A percentile compares a stretch with the other conserved stretches of the same genome.
These are phyloP conservation scores for Dreissena rostriformis DNA, from an alignment of 1,140 invertebrate genomes.

Conservation along the genomic window DNA sequence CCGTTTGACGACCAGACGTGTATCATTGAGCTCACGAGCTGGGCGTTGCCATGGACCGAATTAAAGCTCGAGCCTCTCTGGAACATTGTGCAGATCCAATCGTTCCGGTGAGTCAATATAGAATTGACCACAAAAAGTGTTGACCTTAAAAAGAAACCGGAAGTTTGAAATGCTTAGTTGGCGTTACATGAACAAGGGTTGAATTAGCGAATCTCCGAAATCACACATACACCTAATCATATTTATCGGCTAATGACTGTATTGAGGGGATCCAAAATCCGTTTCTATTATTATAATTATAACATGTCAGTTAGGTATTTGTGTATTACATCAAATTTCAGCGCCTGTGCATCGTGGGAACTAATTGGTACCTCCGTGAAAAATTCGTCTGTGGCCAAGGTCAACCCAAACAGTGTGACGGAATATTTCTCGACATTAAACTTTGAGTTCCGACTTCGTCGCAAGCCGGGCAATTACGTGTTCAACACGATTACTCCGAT, in stretches of 20 bases:
- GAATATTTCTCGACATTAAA: slow-evolving; percentile 26
- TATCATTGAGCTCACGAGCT: slow-evolving; percentile 24
- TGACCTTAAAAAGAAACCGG: too few relatives aligned
- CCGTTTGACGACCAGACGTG: slow-evolving; percentile 41
- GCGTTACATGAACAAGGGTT: too few relatives aligned
- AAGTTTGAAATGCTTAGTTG: too few relatives aligned
- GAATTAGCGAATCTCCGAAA: too few relatives aligned
- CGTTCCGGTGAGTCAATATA: slow-evolving; percentile 3
- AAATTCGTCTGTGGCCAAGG: neutral
- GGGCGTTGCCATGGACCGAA: slow-evolving; percentile 29
- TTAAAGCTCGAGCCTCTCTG: slow-evolving; percentile 18
- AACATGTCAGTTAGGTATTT: too few relatives aligned
- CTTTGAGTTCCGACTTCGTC: slow-evolving; percentile 14
- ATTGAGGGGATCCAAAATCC: too few relatives aligned
- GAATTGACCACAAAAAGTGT: too few relatives aligned
- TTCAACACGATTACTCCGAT: slow-evolving; percentile 29
- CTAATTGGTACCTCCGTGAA: neutral
- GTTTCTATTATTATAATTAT: too few relatives aligned
- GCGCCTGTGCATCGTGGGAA: slow-evolving; percentile 30
- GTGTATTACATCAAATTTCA: neutral
- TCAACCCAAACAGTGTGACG: neutral
- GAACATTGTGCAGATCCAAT: neutral
- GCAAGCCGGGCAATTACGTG: slow-evolving; percentile 43
- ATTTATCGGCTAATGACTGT: too few relatives aligned
- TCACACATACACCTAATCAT: too few relatives aligned